Conservation (phyloP, 2,113 vertebrate species). For the Heterotilapia buettikoferi region DNA sequence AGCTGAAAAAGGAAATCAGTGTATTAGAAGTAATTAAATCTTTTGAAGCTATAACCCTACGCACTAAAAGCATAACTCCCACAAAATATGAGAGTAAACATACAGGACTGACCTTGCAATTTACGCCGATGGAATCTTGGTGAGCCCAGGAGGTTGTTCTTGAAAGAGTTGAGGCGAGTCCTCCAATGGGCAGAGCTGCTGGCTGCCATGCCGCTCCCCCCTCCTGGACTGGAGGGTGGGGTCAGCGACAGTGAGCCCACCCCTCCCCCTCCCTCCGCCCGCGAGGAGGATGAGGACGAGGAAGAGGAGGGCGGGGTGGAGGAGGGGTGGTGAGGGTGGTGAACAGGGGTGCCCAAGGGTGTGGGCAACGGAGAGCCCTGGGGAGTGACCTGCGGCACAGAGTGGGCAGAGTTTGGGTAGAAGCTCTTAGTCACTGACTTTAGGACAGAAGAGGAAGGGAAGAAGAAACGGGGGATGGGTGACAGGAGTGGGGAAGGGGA, state of each 20-base stretch:
- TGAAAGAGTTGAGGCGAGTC: conserved; percentile 89
- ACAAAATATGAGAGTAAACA: neutral
- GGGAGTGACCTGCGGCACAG: conserved; percentile 82
- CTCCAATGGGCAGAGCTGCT: conserved; percentile 83
- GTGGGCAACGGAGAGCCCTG: conserved; percentile 87
- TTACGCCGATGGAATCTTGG: conserved; percentile 91
- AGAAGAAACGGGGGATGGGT: conserved; percentile 77
- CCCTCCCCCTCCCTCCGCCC: conserved; percentile 73
- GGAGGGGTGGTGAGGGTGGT: conserved; percentile 78
- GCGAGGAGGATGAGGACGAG: conserved; percentile 76
- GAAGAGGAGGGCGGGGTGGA: conserved; percentile 75
- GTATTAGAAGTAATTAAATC: neutral
- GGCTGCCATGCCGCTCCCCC: conserved; percentile 80
- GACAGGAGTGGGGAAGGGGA: conserved; percentile 77
- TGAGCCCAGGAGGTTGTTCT: conserved; percentile 89
- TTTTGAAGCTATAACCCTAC: neutral
- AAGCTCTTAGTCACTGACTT: conserved; percentile 78
- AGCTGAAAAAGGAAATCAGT: neutral
- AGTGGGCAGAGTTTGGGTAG: conserved; percentile 77
- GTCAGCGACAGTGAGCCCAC: conserved; percentile 77
- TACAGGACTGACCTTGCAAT: conserved; percentile 77
- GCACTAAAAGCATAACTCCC: neutral
- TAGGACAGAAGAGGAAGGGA: conserved; percentile 80
- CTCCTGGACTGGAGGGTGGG: conserved; percentile 86
- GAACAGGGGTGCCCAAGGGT: conserved; percentile 81